Conservation (phyloP, 1,140 invertebrate species). For the Adoxophyes honmai region DNA sequence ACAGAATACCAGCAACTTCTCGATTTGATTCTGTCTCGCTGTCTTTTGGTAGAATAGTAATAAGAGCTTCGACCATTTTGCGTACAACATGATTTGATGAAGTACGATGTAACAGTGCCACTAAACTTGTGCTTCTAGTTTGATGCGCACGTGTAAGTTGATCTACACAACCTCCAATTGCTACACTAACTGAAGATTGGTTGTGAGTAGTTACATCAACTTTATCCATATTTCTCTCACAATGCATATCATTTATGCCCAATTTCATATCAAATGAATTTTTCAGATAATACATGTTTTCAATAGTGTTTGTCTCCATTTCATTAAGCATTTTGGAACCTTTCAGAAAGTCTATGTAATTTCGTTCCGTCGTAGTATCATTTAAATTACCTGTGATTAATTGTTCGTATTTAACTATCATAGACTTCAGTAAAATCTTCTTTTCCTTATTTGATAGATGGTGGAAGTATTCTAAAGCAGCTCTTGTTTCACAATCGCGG, state of each 20-base stretch:
- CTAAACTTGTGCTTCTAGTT: slow-evolving; percentile 34
- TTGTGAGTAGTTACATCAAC: slow-evolving; percentile 31
- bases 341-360: slow-evolving; percentile 66
- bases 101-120: slow-evolving; percentile 37
- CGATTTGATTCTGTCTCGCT: slow-evolving; percentile 21
- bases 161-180: slow-evolving; percentile 37
- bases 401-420: slow-evolving; percentile 60
- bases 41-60: slow-evolving; percentile 25
- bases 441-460: slow-evolving; percentile 40
- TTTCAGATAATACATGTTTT: slow-evolving; percentile 64
- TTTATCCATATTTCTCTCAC: slow-evolving; percentile 33
- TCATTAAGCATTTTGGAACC: slow-evolving; percentile 43
- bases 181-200: slow-evolving; percentile 32
- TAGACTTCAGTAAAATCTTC: slow-evolving; percentile 44
- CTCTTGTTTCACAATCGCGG: slow-evolving; percentile 51
- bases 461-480: slow-evolving; percentile 55
- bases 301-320: slow-evolving; percentile 44
- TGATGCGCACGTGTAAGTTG: slow-evolving; percentile 37
- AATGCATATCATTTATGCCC: slow-evolving; percentile 49
- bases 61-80: slow-evolving; percentile 45
- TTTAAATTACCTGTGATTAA: slow-evolving; percentile 37
- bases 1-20: slow-evolving; percentile 33
- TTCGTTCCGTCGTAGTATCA: slow-evolving; percentile 47
- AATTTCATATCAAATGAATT: slow-evolving; percentile 49
- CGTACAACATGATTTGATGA: slow-evolving; percentile 45